phyloP scores from a whole-genome alignment of 2,888 invertebrate genomes.

The Dioctria linearis region DNA sequence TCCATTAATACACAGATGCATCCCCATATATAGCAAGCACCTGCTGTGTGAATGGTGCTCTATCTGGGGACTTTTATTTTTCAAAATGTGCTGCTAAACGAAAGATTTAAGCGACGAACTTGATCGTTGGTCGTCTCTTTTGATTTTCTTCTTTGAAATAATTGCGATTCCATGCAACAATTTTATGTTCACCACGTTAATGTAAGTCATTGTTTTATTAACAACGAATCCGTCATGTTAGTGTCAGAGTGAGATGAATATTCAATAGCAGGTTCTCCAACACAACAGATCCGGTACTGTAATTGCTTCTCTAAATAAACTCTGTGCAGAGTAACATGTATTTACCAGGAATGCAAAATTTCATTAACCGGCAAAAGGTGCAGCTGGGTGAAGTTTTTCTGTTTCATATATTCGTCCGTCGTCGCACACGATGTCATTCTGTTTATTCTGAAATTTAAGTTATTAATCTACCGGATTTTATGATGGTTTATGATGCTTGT shows the following conservation, averaged over 20 bases:
- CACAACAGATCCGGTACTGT: conserved; percentile 7
- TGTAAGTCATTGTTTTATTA: conserved; percentile 11
- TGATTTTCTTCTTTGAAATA: not conserved
- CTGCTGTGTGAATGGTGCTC: not conserved
- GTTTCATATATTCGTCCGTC: not conserved
- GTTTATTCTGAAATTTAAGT: conserved; percentile 25
- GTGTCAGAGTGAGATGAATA: not conserved
- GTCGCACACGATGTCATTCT: not conserved
- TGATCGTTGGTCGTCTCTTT: not conserved
- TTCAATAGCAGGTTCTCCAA: conserved; percentile 3
- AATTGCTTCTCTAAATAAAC: conserved; percentile 2
- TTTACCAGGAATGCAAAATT: conserved; percentile 15
- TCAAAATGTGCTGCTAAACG: conserved; percentile 8
- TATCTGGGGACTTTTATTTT: too few relatives aligned
- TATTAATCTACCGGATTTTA: conserved; percentile 3
- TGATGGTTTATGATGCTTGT: not conserved
- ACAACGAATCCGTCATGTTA: not conserved
- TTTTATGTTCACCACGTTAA: too few relatives aligned
- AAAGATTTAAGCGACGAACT: conserved; percentile 44
- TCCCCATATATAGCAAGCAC: not conserved
- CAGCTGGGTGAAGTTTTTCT: conserved; percentile 12
- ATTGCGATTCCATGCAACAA: too few relatives aligned
- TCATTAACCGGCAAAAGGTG: conserved; percentile 22
- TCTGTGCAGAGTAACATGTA: conserved; percentile 6
- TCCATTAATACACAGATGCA: not conserved